These are phyloP conservation scores for Fregetta grallaria DNA, from an alignment of 2,113 vertebrate species.

Conservation along the genomic window DNA sequence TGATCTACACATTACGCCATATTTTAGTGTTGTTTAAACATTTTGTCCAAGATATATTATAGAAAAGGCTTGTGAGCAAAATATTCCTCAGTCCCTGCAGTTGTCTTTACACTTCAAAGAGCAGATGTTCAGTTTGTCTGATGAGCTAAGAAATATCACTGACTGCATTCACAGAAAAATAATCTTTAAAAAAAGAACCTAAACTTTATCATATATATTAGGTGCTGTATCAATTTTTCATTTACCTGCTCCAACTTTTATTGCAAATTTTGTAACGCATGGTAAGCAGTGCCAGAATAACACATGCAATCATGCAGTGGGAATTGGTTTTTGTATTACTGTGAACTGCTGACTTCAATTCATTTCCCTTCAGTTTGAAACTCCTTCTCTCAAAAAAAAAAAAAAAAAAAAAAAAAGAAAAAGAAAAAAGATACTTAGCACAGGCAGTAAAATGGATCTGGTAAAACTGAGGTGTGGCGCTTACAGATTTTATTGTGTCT, in stretches of 20 bases:
- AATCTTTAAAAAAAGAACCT: not conserved
- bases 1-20: not conserved
- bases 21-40: constrained; percentile 8
- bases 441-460: not conserved
- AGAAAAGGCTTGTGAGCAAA: constrained; percentile 33
- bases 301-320: not conserved
- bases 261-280: not conserved
- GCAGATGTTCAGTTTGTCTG: constrained; percentile 42
- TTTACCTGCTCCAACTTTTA: not conserved
- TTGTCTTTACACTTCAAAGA: constrained; percentile 53
- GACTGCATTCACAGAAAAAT: constrained; percentile 4
- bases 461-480: not conserved
- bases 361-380: not conserved
- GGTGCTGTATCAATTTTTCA: not conserved
- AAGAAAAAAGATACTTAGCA: not conserved
- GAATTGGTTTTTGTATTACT: not conserved
- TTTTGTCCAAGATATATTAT: not conserved
- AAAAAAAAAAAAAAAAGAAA: not conserved
- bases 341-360: not conserved
- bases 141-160: constrained; percentile 32
- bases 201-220: not conserved
- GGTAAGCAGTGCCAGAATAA: not conserved
- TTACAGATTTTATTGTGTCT: not conserved
- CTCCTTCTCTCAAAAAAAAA: no score
- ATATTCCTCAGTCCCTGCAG: not conserved